Conservation (phyloP, 1,140 invertebrate genomes). For the Diplogasteroides magnus region DNA sequence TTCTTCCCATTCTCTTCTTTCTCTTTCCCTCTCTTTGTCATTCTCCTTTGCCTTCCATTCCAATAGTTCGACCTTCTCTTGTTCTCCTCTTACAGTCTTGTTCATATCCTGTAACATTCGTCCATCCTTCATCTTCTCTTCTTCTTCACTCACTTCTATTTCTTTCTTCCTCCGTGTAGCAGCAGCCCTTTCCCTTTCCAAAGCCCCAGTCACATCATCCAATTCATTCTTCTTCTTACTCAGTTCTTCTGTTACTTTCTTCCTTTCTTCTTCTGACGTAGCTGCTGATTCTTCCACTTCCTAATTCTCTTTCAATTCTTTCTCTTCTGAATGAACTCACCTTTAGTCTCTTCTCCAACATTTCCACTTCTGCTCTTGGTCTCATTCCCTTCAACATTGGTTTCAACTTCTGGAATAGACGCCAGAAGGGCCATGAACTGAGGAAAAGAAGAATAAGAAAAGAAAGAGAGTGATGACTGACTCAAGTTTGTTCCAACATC, state of each 20-base stretch:
- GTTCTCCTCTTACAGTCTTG: conserved; percentile 30
- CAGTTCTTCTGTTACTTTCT: conserved; percentile 29
- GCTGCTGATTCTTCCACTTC: conserved; percentile 33
- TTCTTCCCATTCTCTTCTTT: conserved; percentile 19
- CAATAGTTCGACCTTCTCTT: conserved; percentile 18
- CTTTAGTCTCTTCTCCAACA: conserved; percentile 87
- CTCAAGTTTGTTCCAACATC: conserved; percentile 91
- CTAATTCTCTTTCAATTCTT: conserved; percentile 45
- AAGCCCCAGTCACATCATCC: conserved; percentile 34
- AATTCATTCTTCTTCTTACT: conserved; percentile 36
- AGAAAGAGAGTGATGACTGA: too few species aligned
- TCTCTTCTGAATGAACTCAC: conserved; percentile 63
- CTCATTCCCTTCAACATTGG: conserved; percentile 76
- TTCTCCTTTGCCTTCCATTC: conserved; percentile 17
- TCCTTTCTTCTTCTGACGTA: conserved; percentile 28
- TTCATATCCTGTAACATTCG: conserved; percentile 34
- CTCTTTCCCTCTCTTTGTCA: conserved; percentile 31
- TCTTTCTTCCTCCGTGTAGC: conserved; percentile 33
- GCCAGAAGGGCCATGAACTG: conserved; percentile 89
- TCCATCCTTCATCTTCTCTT: background rate
- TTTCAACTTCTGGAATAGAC: conserved; percentile 39
- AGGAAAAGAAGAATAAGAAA: too few species aligned
- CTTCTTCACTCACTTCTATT: conserved; percentile 27
- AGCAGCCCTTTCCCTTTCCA: conserved; percentile 30
- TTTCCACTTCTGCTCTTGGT: conserved; percentile 96